Conservation (phyloP, 2,888 invertebrate genomes). For the Nephrocerus scutellatus region DNA sequence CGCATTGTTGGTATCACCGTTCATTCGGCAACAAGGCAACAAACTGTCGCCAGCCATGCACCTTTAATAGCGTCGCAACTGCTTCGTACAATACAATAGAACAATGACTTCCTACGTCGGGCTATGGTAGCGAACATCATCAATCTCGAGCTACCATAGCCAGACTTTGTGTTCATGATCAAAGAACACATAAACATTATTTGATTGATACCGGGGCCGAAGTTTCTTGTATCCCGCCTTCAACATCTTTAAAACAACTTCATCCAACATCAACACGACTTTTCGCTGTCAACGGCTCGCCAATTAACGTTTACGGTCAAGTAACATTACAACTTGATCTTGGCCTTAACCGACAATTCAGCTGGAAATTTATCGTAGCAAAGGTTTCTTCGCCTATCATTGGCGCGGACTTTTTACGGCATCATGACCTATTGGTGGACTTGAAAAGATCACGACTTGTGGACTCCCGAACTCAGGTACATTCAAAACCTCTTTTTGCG, state of each 20-base stretch:
- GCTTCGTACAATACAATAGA: background rate
- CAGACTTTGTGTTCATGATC: slow-evolving; percentile 2
- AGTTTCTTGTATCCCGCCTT: slow-evolving; percentile 5
- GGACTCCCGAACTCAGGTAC: slow-evolving; percentile 2
- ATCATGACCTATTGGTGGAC: slow-evolving; percentile 6
- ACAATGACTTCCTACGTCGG: too few species aligned
- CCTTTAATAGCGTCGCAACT: background rate
- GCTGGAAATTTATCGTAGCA: slow-evolving; percentile 18
- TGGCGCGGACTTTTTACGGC: slow-evolving; percentile 16
- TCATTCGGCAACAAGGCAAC: slow-evolving; percentile 1
- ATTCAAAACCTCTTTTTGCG: background rate
- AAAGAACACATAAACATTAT: background rate
- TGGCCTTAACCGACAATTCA: slow-evolving; percentile 17
- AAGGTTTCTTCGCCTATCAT: slow-evolving; percentile 19
- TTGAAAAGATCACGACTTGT: slow-evolving; percentile 3
- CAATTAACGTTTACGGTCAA: slow-evolving; percentile 10
- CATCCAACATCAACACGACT: slow-evolving; percentile 1
- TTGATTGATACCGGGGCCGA: slow-evolving; percentile 9
- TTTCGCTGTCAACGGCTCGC: slow-evolving; percentile 10
- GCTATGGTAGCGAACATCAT: slow-evolving; percentile 2
- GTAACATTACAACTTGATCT: slow-evolving; percentile 10
- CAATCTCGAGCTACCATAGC: background rate
- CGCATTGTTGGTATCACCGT: slow-evolving; percentile 10
- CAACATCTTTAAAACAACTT: background rate
- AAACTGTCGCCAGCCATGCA: slow-evolving; percentile 2